Conservation (phyloP, 2,113 vertebrate genomes). For the Ramphastos sulfuratus region DNA sequence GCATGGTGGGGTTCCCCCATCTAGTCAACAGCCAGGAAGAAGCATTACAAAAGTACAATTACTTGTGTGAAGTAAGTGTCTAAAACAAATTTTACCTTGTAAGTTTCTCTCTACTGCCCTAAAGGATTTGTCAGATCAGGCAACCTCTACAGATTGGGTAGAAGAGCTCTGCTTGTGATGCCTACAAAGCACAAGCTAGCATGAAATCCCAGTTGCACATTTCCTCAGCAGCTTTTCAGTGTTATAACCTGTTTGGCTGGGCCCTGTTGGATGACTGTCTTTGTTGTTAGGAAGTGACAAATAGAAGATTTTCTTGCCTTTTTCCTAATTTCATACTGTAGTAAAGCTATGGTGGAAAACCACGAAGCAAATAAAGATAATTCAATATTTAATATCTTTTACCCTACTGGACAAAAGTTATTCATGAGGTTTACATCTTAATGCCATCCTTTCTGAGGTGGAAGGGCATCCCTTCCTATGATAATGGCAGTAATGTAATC, state of each 20-base stretch:
- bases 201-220: too few species aligned
- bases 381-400: background rate
- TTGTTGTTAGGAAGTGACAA: background rate
- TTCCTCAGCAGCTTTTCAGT: background rate
- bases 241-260: background rate
- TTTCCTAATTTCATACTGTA: background rate
- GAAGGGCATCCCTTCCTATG: background rate
- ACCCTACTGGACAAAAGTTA: background rate
- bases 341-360: background rate
- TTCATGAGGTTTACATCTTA: background rate
- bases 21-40: background rate
- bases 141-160: background rate
- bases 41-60: background rate
- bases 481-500: background rate
- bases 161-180: background rate
- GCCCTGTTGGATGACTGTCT: background rate
- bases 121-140: background rate
- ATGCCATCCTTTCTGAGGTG: background rate
- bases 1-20: background rate
- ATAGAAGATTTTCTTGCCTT: background rate
- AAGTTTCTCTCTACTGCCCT: background rate
- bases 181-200: background rate
- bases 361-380: background rate
- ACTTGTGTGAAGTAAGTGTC: background rate
- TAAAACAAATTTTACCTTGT: background rate